Conservation (phyloP, 2,888 invertebrate genomes). For the Thecocarcelia acutangulata region DNA sequence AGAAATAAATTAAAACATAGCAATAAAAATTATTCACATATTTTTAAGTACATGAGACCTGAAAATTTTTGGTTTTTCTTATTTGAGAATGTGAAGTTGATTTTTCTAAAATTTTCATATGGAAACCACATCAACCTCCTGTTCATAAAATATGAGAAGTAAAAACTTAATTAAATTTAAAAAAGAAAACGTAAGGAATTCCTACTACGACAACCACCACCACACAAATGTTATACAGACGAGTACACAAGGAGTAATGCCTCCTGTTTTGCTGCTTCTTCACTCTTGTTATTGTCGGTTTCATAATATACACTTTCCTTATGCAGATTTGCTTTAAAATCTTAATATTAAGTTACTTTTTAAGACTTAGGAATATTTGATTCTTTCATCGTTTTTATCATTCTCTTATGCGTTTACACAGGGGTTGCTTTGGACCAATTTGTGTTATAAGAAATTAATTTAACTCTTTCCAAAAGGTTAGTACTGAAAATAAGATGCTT, state of each 20-base stretch:
- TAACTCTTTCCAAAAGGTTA: too few species aligned
- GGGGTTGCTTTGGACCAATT: constrained; percentile 37
- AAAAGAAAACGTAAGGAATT: constrained; percentile 53
- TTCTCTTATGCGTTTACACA: constrained; percentile 16
- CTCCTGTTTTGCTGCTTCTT: constrained; percentile 20
- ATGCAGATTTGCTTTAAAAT: constrained; percentile 44
- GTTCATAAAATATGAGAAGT: constrained; percentile 48
- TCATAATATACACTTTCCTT: constrained; percentile 48
- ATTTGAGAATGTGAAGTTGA: constrained; percentile 41
- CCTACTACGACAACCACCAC: constrained; percentile 17
- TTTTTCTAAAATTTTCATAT: constrained; percentile 56
- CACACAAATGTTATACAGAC: background rate
- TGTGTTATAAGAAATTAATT: background rate
- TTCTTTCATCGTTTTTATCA: constrained; percentile 2
- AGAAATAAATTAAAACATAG: constrained; percentile 11
- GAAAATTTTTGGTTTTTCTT: constrained; percentile 47
- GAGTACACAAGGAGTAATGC: background rate
- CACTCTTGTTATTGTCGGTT: constrained; percentile 37
- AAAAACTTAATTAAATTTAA: constrained; percentile 68
- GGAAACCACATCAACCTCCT: constrained; percentile 61
- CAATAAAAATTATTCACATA: constrained; percentile 62
- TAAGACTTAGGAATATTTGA: constrained; percentile 39
- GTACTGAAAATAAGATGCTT: too few species aligned
- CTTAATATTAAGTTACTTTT: constrained; percentile 54
- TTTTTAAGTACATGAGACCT: constrained; percentile 55